Base-by-base conservation (phyloP, 2,888 invertebrate species). In the Sceliomorpha sp. region DNA sequence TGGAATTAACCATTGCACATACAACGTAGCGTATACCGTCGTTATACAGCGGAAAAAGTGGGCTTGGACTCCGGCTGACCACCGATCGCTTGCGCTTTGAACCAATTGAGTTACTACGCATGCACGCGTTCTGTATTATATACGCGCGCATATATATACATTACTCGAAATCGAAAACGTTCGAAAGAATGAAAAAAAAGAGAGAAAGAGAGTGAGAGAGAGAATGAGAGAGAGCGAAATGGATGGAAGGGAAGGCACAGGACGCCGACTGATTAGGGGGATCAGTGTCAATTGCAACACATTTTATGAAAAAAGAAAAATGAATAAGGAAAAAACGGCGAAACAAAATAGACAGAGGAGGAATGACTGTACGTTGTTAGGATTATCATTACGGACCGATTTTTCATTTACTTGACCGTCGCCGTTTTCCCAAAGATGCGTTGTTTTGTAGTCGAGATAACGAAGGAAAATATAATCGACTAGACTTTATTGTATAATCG, bases 51-150 rank as follows among this genome's bases (percentile, higher is more conserved):
- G 8, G 32, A 42, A 9, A 44, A 47, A 36, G 37, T 12, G 17
- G 45, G 27, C 37, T 13, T 45, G 45, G 45, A 68, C 36, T 51
- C 37, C 17, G 47, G 37, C 47, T 26, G 60, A 69, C 62, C 50
- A 70, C 72, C 69, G 73, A 73, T 68, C 73, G 75, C 72, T 62
- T 39, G 59, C 48, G 72, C 70, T 76, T 74, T 24, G 40, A 74
- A 76, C 60, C 67, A 69, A 70, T 70, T 55, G 60, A 72, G 69
- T 66, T 66, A 69, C 55, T 66, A 63, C 40, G 55, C 59, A 15
- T 37, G 26, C 36, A 48, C 62, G 63, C 63, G 63, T 48, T 66
- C 53, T 40, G 44, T 70, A 62, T 4, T 32, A 32, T 32, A 13
- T 24, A 31, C 32, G 31, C 58, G 60, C 47, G 60, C 50, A 37